Conservation (phyloP, 2,888 invertebrate genomes). For the Phymatocera aterrima region DNA sequence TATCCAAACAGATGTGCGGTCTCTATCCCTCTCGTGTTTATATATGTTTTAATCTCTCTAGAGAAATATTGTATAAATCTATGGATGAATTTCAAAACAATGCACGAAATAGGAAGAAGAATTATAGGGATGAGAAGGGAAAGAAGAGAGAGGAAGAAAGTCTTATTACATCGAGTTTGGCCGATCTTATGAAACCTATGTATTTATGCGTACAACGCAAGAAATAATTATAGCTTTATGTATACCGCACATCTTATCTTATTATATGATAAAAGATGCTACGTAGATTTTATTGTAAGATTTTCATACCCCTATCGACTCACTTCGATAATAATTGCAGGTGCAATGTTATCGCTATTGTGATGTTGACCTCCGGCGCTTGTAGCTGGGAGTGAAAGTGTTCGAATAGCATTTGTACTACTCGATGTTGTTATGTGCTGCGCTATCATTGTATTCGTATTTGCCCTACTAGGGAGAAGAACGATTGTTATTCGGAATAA, state of each 20-base stretch:
- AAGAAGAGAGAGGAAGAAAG: no score
- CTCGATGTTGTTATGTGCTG: slow-evolving; percentile 66
- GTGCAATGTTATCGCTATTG: slow-evolving; percentile 65
- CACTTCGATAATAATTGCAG: slow-evolving; percentile 67
- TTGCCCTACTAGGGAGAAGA: slow-evolving; percentile 63
- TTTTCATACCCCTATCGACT: slow-evolving; percentile 47
- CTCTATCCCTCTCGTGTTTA: no score
- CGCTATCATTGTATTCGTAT: slow-evolving; percentile 61
- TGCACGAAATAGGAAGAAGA: no score
- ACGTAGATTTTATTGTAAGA: slow-evolving; percentile 1
- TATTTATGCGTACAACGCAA: slow-evolving; percentile 27
- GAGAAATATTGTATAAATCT: no score
- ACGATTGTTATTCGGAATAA: no score
- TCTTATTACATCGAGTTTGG: no score
- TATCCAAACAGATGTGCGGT: no score
- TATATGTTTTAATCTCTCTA: no score
- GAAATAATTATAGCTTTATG: neutral
- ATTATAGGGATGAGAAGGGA: no score
- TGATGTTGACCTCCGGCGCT: slow-evolving; percentile 65
- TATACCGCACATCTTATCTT: neutral
- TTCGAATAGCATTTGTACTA: slow-evolving; percentile 63
- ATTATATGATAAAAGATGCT: no score
- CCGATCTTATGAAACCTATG: no score
- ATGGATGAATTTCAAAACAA: no score
- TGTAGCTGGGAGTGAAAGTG: slow-evolving; percentile 64